These are phyloP conservation scores for Takifugu flavidus DNA, from an alignment of 2,113 vertebrate species.

Conservation along the genomic window DNA sequence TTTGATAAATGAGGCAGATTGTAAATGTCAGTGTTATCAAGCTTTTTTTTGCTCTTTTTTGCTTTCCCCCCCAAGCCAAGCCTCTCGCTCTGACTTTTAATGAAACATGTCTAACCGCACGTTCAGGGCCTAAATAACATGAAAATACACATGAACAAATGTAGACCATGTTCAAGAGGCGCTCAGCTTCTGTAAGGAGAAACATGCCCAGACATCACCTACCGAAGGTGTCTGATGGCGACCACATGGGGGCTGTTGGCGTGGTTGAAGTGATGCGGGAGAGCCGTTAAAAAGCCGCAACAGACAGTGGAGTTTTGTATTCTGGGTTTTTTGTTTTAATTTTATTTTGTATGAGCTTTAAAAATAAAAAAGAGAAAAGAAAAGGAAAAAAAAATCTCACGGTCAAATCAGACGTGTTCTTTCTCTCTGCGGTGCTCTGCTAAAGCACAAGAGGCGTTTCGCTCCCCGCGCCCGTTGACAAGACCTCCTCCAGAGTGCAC, in stretches of 20 bases:
- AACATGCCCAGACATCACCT: too few species aligned
- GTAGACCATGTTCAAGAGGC: too few species aligned
- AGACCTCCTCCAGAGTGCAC: conserved; percentile 50
- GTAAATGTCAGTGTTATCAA: conserved; percentile 74
- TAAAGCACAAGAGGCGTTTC: conserved; percentile 27
- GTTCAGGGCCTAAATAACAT: conserved; percentile 27
- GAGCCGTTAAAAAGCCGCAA: too few species aligned
- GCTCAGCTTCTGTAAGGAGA: too few species aligned
- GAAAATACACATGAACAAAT: background rate
- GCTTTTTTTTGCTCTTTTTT: conserved; percentile 33
- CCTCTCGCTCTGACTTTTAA: conserved; percentile 58
- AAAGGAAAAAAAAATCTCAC: too few species aligned
- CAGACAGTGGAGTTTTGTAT: too few species aligned
- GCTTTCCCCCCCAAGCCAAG: conserved; percentile 21
- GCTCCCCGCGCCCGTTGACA: conserved; percentile 38
- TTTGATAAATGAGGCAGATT: conserved; percentile 75
- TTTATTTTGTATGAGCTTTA: too few species aligned
- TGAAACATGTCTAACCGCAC: conserved; percentile 58
- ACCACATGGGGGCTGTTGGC: too few species aligned
- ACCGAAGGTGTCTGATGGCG: too few species aligned
- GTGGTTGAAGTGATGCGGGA: too few species aligned
- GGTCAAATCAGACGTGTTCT: background rate
- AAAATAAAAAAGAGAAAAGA: too few species aligned
- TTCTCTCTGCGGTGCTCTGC: background rate
- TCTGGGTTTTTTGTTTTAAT: too few species aligned